Conservation (phyloP, 2,113 vertebrate species). For the Psilopsiagon aymara region DNA sequence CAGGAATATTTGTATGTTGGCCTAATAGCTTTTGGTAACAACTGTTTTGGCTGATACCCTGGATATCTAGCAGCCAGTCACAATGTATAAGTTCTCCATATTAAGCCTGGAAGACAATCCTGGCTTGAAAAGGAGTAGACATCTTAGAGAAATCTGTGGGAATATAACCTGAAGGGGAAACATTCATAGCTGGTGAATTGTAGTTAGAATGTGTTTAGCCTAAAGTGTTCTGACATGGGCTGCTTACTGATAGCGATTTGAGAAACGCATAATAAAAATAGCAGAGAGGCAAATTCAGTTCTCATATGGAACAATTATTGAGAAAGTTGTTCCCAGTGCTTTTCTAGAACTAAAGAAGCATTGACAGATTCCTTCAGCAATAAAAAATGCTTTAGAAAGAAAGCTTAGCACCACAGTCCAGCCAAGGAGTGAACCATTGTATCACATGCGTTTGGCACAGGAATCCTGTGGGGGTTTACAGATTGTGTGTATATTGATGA, state of each 20-base stretch:
- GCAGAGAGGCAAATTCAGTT: not conserved
- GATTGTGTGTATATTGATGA: not conserved
- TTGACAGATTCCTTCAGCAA: not conserved
- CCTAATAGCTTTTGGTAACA: not conserved
- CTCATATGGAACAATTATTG: not conserved
- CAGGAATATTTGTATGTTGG: not conserved
- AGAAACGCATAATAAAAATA: not conserved
- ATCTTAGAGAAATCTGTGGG: not conserved
- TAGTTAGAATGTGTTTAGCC: not conserved
- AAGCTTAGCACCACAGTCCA: not conserved
- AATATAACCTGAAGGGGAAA: not conserved
- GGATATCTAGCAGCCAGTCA: not conserved
- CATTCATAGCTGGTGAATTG: not conserved
- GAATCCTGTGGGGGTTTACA: not conserved
- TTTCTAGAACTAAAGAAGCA: not conserved
- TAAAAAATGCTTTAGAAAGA: not conserved
- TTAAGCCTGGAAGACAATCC: not conserved
- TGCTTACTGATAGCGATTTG: not conserved
- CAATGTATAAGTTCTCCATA: not conserved
- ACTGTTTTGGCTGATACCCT: not conserved
- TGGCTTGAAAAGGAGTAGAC: not conserved
- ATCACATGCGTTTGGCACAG: not conserved
- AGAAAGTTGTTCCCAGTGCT: not conserved
- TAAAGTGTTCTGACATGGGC: not conserved
- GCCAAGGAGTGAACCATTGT: not conserved